Evolutionary conservation across 1,140 invertebrate species (phyloP), one percentile per base, ranked within the genome.

Genomic region (Trichonephila inaurata): DNA sequence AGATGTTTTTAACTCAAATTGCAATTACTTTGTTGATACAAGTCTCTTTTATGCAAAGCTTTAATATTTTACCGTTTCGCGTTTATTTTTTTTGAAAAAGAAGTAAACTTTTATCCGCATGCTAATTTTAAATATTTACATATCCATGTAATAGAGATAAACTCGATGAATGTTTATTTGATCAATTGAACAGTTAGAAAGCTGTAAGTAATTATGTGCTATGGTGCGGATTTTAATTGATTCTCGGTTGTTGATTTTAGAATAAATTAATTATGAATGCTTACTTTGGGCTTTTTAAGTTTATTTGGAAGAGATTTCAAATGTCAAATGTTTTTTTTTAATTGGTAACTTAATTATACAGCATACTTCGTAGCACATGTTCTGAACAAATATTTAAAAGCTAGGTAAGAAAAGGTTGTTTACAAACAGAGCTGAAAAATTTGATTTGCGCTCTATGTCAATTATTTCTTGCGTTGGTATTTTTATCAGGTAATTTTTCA

Each of bases 1-100:
- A 72, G 69, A 72, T 72, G 69, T 16, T 72, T 72, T 72, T 72
- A 72, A 21, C 14, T 24, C 10, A 24, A 14, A 33, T 28, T 28
- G 28, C 69, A 72, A 24, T 72, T 72, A 72, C 69, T 72, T 14
- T 33, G 69, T 72, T 72, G 69, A 72, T 18, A 72, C 69, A 72
- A 28, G 12, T 72, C 64, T 72, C 64, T 72, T n/a, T 24, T 16
- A 33, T 18, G 10, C 16, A 33, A 18, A 33, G 28, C 24, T 14
- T 72, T 14, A 33, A 28, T 33, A 18, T 24, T 72, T 72, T 18
- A 5, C 62, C 16, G 16, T 64, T 64, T 64, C 21, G 2, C 4
- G 33, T 40, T 40, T 40, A 3, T 24, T 72, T 72, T 18, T 16
- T 28, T 33, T 28, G 0, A 1, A 16, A 16, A 28, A 33, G 24